Evolutionary conservation across 2,113 vertebrate genomes (phyloP), one percentile per base, ranked within the genome.

Genomic region (Struthio camelus): DNA sequence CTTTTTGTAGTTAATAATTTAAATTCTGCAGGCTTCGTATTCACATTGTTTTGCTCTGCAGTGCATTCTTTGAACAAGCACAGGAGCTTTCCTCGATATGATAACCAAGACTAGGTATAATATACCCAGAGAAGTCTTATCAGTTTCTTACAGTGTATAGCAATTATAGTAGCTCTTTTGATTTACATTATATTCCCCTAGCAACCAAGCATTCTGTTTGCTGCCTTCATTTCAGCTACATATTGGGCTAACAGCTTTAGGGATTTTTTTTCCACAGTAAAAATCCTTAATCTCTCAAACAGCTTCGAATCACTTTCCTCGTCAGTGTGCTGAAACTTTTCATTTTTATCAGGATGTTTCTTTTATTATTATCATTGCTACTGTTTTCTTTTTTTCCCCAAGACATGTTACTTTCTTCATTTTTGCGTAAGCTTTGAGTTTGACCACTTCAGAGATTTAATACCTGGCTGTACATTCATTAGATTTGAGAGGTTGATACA

Each of bases 121-220:
- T 95, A 87, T 32, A 76, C 80, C 62, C 92, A 91, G 92, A 89
- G 70, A 96, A 69, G 95, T 94, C 92, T 97, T 96, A 97, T 92
- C 96, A 77, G 72, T 96, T 84, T 58, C 73, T 94, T 90, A 89
- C 94, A 94, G 92, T 92, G 80, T 86, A 46, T 67, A 90, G 93
- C 76, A 97, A 95, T 97, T 96, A 94, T 61, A 89, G 92, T 56
- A 84, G 82, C 1, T 2, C 87, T 89, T 97, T 93, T 97, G 97
- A 90, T 96, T 95, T 96, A 93, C 88, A 54, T 70, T 94, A 81
- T 90, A 94, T 87, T 91, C 84, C 79, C 93, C 54, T 96, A 89
- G 95, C 95, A 96, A 85, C 95, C 83, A 79, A 80, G 66, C 23
- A 64, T 93, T 94, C 70, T 92, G 85, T 78, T 94, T 94, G 58